phyloP scores from a whole-genome alignment of 1,140 invertebrate species.

The Leptonema lineaticorne region DNA sequence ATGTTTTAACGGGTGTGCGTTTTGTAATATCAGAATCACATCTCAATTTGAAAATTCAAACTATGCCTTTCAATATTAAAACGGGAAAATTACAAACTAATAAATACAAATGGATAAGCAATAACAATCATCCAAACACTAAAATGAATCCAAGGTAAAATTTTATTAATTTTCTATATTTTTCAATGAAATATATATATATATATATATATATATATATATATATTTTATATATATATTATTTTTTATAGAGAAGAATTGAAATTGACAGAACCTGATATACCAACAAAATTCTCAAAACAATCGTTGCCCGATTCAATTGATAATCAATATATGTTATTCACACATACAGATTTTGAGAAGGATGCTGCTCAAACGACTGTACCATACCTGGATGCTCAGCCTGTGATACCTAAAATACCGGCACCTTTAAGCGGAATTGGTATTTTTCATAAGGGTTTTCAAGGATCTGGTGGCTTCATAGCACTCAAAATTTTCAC shows the following conservation, averaged over 20 bases:
- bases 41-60: conserved; percentile 78
- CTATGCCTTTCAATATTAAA: conserved; percentile 78
- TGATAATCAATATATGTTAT: conserved; percentile 75
- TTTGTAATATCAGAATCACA: conserved; percentile 77
- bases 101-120: no score
- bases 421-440: conserved; percentile 63
- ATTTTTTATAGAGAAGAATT: conserved; percentile 56
- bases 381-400: conserved; percentile 80
- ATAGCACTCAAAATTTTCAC: conserved; percentile 76
- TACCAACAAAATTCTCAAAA: conserved; percentile 61
- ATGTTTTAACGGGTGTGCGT: conserved; percentile 68
- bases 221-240: no score
- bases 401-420: conserved; percentile 66
- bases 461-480: conserved; percentile 72
- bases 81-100: conserved; percentile 70
- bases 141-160: no score
- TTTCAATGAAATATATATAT: no score
- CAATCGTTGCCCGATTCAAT: conserved; percentile 65
- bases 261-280: conserved; percentile 62
- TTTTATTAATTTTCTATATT: no score
- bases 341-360: conserved; percentile 69
- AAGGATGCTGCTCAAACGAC: conserved; percentile 83
- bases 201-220: no score
- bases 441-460: conserved; percentile 78
- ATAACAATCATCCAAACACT: no score